Evolutionary conservation across 2,888 invertebrate genomes (phyloP).

Genomic region (Lamellibrachia columna): DNA sequence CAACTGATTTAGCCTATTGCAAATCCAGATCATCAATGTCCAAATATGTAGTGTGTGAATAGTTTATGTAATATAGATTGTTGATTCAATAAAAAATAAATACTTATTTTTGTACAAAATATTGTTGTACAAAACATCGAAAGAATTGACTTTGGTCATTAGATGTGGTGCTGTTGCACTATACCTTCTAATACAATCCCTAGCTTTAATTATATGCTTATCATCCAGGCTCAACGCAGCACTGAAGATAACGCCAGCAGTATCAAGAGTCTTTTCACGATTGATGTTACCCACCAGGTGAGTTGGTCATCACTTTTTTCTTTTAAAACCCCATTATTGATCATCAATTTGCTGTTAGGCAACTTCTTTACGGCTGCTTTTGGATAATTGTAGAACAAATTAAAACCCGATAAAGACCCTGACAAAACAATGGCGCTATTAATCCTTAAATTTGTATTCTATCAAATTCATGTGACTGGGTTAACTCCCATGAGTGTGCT

Average conservation of each 20-base stretch:
- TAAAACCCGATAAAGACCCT: no score
- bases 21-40: no score
- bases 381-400: no score
- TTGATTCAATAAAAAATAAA: no score
- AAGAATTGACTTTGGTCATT: neutral
- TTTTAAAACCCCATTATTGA: neutral
- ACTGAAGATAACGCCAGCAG: conserved; percentile 74
- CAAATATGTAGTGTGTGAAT: no score
- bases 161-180: neutral
- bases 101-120: no score
- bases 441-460: neutral
- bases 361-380: neutral
- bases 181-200: neutral
- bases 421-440: neutral
- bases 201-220: no score
- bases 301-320: neutral
- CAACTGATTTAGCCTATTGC: no score
- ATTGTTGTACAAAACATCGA: no score
- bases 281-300: conserved; percentile 74
- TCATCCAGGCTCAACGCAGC: conserved; percentile 64
- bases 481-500: neutral
- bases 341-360: neutral
- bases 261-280: conserved; percentile 77
- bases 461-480: neutral
- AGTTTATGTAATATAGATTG: no score